Evolutionary conservation across 1,140 invertebrate genomes (phyloP).

Genomic region (Drosophila leontia): DNA sequence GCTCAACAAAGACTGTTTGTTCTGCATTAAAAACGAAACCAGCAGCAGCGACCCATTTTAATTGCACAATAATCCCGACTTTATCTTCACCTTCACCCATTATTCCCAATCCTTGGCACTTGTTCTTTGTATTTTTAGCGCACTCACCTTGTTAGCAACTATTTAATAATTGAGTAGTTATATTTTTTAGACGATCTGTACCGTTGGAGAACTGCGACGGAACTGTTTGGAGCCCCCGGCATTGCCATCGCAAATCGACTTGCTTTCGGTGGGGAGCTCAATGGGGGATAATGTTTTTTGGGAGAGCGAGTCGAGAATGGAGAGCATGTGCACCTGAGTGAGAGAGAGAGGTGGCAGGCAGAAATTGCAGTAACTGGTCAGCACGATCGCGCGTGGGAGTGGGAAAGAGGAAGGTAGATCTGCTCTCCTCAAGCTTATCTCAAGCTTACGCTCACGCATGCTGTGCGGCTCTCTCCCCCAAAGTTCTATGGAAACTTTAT

Average conservation of each 20-base stretch:
- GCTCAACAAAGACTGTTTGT: slow-evolving; percentile 8
- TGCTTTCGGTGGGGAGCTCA: slow-evolving; percentile 14
- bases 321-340: slow-evolving; percentile 14
- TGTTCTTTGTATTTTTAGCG: slow-evolving; percentile 17
- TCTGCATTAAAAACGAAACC: slow-evolving; percentile 11
- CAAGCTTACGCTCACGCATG: slow-evolving; percentile 4
- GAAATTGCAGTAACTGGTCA: slow-evolving; percentile 28
- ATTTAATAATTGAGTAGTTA: slow-evolving; percentile 45
- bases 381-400: slow-evolving; percentile 26
- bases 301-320: slow-evolving; percentile 21
- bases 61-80: slow-evolving; percentile 13
- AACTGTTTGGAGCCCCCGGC: slow-evolving; percentile 57
- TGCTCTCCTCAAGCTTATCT: slow-evolving; percentile 9
- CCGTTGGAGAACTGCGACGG: slow-evolving; percentile 62
- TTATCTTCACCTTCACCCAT: slow-evolving; percentile 23
- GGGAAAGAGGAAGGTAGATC: neutral
- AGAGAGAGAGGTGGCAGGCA: neutral
- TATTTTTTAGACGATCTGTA: slow-evolving; percentile 43
- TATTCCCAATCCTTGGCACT: slow-evolving; percentile 18
- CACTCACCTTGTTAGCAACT: slow-evolving; percentile 68
- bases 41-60: neutral
- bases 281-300: slow-evolving; percentile 2
- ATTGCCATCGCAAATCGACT: slow-evolving; percentile 61
- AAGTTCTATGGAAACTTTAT: neutral
- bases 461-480: neutral